Base-by-base conservation (phyloP, 2,888 invertebrate species). In the Harpalus rubripes region DNA sequence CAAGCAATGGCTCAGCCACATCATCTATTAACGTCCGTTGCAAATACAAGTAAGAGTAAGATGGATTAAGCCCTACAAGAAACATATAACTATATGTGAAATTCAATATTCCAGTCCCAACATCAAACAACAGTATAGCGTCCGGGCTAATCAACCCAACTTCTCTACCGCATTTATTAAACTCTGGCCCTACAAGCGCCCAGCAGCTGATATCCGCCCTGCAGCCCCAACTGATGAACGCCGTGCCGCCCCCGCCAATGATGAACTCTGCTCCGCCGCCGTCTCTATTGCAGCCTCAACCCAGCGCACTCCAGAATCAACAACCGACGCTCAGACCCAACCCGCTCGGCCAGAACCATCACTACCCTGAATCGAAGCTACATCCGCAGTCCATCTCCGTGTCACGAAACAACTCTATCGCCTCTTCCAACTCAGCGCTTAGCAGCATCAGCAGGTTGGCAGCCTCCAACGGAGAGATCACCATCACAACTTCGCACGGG, bases 391-490 rank as follows among this genome's bases (percentile, higher is more conserved):
- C 87, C 74, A 61, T 87, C 65, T 44, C 65, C 12, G 81, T 81
- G 7, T 78, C 86, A 12, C 88, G 89, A 72, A 89, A 88, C 68
- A 86, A 91, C 79, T 91, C 92, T 32, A 32, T 5, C 41, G 93
- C 93, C 85, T 92, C 92, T 79, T 93, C 93, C 16, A 92, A 92
- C 59, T 91, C 93, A 84, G 93, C 94, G 87, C 92, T 95, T 90
- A 95, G 93, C 90, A 94, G 93, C 91, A 94, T 94, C 90, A 95
- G 94, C 91, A 94, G 96, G 93, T 93, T 96, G 88, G 94, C 95
- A 86, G 93, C 95, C 86, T 95, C 94, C 87, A 96, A 96, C 89
- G 96, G 96, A 44, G 96, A 97, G 92, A 94, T 96, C 87, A 96
- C 96, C 85, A 96, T 96, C 89, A 96, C 96, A 86, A 96, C 96